phyloP scores from a whole-genome alignment of 2,888 invertebrate genomes.

The Rotaria sp. region DNA sequence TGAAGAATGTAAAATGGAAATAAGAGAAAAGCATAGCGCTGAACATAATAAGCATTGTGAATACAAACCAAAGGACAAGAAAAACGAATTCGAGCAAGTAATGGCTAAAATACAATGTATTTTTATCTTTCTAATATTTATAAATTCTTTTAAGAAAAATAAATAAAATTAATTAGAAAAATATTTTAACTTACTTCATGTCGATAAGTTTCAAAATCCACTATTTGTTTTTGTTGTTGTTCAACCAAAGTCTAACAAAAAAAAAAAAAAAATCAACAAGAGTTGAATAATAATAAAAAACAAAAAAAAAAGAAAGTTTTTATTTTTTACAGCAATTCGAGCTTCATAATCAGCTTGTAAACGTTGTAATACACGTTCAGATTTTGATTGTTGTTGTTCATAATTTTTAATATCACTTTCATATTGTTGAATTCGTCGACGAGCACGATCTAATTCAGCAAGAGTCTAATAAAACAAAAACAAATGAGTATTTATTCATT shows the following conservation, averaged over 20 bases:
- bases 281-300: neutral
- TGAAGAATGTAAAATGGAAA: no score
- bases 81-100: conserved; percentile 23
- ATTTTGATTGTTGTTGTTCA: neutral
- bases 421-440: neutral
- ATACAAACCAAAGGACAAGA: conserved; percentile 10
- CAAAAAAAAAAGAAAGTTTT: neutral
- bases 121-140: neutral
- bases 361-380: neutral
- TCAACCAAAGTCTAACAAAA: neutral
- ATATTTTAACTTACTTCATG: neutral
- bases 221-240: neutral
- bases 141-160: neutral
- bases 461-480: neutral
- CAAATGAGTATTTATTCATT: neutral
- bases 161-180: neutral
- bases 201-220: neutral
- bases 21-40: no score
- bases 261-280: neutral
- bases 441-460: neutral
- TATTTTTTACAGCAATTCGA: neutral
- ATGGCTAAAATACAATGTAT: neutral
- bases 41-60: neutral
- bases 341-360: neutral
- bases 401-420: neutral